A percentile compares a stretch with the other conserved stretches of the same genome.
Conservation (phyloP, 2,888 invertebrate genomes). For the Autographa gamma region DNA sequence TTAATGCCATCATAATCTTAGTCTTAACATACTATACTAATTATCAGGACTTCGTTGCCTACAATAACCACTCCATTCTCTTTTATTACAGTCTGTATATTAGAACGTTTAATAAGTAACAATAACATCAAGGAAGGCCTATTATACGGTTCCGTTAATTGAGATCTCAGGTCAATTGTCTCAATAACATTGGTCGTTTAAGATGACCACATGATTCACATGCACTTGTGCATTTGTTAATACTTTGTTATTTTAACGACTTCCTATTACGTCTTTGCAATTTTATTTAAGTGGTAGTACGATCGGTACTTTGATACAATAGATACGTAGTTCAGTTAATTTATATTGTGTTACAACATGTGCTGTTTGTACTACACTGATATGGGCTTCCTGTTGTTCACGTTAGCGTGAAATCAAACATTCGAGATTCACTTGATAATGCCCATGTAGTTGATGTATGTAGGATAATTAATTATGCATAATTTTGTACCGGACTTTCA, state of each 20-base stretch:
- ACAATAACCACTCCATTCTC: not conserved
- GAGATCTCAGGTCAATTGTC: slow-evolving; percentile 9
- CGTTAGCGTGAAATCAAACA: not conserved
- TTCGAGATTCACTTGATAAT: not conserved
- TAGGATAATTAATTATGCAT: not conserved
- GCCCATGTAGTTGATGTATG: not conserved
- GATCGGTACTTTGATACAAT: not conserved
- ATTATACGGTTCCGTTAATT: slow-evolving; percentile 1
- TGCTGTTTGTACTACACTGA: not conserved
- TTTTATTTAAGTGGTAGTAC: not conserved
- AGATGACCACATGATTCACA: slow-evolving; percentile 5
- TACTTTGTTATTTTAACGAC: slow-evolving; percentile 2
- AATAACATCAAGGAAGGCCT: not conserved
- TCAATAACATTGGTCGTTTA: slow-evolving; percentile 10
- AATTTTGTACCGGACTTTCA: not conserved
- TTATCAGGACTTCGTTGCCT: too few relatives aligned
- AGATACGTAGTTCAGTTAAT: not conserved
- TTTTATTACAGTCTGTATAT: not conserved
- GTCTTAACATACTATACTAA: not conserved
- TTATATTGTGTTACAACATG: not conserved
- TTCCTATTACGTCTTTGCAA: not conserved
- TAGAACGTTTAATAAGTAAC: not conserved
- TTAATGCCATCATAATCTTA: not conserved
- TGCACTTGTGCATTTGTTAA: not conserved
- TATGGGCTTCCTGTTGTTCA: slow-evolving; percentile 4